Conservation (phyloP, 2,888 invertebrate genomes). For the Amblyjoppa proteus region DNA sequence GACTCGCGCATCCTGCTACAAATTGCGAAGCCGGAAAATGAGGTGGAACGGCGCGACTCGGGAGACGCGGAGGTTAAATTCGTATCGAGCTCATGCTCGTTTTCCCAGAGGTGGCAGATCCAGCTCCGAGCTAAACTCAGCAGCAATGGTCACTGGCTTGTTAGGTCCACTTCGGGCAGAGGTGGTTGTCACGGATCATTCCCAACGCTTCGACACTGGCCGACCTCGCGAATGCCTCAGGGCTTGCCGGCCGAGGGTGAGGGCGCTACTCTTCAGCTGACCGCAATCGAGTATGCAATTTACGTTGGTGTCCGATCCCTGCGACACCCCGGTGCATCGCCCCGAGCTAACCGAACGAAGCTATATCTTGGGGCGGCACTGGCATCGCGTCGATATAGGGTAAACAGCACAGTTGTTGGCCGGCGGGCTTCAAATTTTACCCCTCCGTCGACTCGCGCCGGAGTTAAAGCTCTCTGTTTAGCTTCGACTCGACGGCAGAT, state of each 20-base stretch:
- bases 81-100: slow-evolving; percentile 22
- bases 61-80: slow-evolving; percentile 18
- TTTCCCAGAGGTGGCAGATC: slow-evolving; percentile 75
- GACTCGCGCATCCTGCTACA: not conserved
- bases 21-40: not conserved
- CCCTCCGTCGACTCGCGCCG: not conserved
- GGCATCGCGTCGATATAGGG: slow-evolving; percentile 23
- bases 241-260: slow-evolving; percentile 54
- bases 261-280: slow-evolving; percentile 78
- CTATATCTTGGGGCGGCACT: slow-evolving; percentile 15
- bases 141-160: slow-evolving; percentile 80
- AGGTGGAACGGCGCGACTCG: not conserved
- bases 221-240: slow-evolving; percentile 55
- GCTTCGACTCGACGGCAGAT: not conserved
- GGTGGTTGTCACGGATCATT: slow-evolving; percentile 56
- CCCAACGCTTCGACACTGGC: slow-evolving; percentile 48
- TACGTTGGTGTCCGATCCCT: slow-evolving; percentile 79
- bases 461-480: slow-evolving; percentile 3
- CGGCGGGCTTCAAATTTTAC: slow-evolving; percentile 15
- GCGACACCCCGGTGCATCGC: slow-evolving; percentile 63
- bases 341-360: slow-evolving; percentile 44
- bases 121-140: slow-evolving; percentile 77
- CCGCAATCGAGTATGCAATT: slow-evolving; percentile 82
- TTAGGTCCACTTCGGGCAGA: slow-evolving; percentile 79
- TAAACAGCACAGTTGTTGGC: slow-evolving; percentile 26